Base-by-base conservation (phyloP, 2,797 vertebrate species). In the Danio kyathit region DNA sequence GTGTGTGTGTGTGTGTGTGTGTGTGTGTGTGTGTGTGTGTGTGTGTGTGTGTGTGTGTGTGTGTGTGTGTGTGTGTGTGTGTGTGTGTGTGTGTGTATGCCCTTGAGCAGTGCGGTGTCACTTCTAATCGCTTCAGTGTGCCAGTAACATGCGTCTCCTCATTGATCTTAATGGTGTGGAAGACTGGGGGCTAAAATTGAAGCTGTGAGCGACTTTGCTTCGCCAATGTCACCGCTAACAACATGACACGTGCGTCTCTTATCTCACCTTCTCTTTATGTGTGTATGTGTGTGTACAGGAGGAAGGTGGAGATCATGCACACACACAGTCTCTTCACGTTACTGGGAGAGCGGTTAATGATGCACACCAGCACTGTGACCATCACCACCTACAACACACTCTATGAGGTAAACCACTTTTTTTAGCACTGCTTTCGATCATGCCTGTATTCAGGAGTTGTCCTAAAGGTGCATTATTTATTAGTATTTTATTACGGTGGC, bases 221-320 rank as follows among this genome's bases (percentile, higher is more conserved):
- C 19, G 19, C 13, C 64, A 43, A 13, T 64, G 66, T 61, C 73
- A 61, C 41, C 0, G 21, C 19, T 56, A 46, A 80, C 38, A 56
- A 52, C 65, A 63, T 16, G 7, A 51, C 48, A 59, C 11, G 7
- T 46, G 12, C 5, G 14, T 48, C 65, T 80, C 60, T 80, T 11
- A 72, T 56, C 21, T 51, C 60, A 46, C 66, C 56, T 38, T 51
- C 41, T 13, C 7, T 52, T n/a, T 69, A 19, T n/a, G 59, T 82
- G 6, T 73, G 17, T 80, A 67, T 74, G 6, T 73, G 17, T 80
- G 67, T 74, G 6, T 80, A 6, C 88, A 99, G 98, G 89, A 93
- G 98, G 87, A 99, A 99, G 93, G 98, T 99, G 86, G 98, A 99
- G 93, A 99, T 99, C 89, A 99, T 99, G 98, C 97, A 99, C 88